Base-by-base conservation (phyloP, 2,888 invertebrate species). In the Drosophila falleni region DNA sequence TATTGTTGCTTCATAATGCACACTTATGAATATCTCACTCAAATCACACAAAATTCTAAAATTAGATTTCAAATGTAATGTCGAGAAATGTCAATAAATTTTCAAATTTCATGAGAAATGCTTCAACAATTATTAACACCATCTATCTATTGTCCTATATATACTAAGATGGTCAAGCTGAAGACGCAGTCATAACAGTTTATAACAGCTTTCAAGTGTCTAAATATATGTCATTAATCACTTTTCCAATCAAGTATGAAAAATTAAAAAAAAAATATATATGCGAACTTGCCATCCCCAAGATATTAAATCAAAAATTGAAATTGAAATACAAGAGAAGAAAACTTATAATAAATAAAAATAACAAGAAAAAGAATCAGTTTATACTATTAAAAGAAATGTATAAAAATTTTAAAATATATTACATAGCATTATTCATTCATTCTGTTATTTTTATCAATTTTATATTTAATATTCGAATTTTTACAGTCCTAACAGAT, bases 1-100 rank as follows among this genome's bases (percentile, higher is more conserved):
- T 44, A 16, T 68, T 49, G 60, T 69, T 68, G 63, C 64, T 81
- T 74, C 67, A 82, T 87, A 87, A 84, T 81, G 82, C 74, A 69
- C 65, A 75, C 70, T 70, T 75, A 80, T 70, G 70, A 68, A 72
- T 70, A 63, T 75, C 60, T 39, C 76, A 41, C 35, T 37, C 39
- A 53, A 68, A 78, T 65, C 50, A 51, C 39, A 50, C 8, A 50
- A 74, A 74, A 59, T 46, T 47, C 37, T 23, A 59, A 55, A 59
- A 59, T 60, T 56, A 75, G 51, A 73, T 46, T 62, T 46, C 15
- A 44, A 44, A 33, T 23, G n/a, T 35, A 37, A 35, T 13, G 29
- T 8, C 16, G 16, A 13, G 8, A 44, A 23, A n/a, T 6, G 31
- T n/a, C 3, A 2, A 11, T 0, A 23, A 15, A 31, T 9, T 31